Conservation (phyloP, 2,888 invertebrate genomes). For the Gortyna flavago region DNA sequence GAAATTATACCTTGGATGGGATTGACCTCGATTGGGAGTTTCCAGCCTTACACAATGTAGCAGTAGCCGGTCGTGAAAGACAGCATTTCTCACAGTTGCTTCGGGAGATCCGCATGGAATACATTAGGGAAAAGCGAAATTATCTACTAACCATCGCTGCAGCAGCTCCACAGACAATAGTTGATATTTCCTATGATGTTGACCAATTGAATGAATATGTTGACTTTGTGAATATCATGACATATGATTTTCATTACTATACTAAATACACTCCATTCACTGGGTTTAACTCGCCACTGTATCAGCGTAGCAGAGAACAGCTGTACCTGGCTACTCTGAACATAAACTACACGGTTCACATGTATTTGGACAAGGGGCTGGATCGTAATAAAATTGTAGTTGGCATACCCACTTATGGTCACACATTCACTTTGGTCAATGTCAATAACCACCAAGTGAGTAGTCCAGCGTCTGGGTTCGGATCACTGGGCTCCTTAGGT, state of each 20-base stretch:
- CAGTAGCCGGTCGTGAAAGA: constrained; percentile 86
- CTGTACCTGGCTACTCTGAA: constrained; percentile 93
- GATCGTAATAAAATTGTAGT: constrained; percentile 94
- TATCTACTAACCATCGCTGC: constrained; percentile 94
- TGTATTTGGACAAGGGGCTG: constrained; percentile 94
- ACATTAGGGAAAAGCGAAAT: constrained; percentile 89
- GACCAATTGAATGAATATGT: constrained; percentile 94
- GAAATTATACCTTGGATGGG: constrained; percentile 91
- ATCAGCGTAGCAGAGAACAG: constrained; percentile 90
- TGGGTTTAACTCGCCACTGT: constrained; percentile 95
- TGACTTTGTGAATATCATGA: constrained; percentile 97
- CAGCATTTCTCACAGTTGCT: constrained; percentile 94
- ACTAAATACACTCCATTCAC: constrained; percentile 94
- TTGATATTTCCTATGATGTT: constrained; percentile 94
- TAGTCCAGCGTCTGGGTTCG: constrained; percentile 93
- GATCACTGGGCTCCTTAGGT: constrained; percentile 92
- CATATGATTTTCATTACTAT: constrained; percentile 96
- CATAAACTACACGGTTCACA: constrained; percentile 94
- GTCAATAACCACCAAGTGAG: constrained; percentile 91
- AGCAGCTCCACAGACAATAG: constrained; percentile 94
- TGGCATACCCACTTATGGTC: constrained; percentile 97
- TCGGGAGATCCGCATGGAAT: constrained; percentile 92
- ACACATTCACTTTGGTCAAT: constrained; percentile 93
- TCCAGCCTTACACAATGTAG: constrained; percentile 90
- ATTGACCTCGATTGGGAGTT: constrained; percentile 97